Percentiles rank a stretch among this genome's conserved stretches.
phyloP scores from a whole-genome alignment of 2,797 vertebrate genomes.

The Smutsia gigantea region DNA sequence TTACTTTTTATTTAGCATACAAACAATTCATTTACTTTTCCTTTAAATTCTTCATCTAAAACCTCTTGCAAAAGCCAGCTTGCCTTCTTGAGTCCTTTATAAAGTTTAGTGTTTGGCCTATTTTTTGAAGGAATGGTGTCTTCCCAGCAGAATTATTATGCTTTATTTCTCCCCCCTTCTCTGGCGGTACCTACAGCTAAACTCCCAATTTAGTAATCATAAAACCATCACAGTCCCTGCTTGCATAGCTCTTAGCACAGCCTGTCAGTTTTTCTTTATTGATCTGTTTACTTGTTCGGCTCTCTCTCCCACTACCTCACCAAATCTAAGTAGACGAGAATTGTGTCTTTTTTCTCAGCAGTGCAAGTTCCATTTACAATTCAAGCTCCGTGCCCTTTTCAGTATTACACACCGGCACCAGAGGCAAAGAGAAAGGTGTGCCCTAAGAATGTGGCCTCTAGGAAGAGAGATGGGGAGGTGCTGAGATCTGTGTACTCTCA shows the following conservation, averaged over 20 bases:
- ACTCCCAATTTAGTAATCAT: not conserved
- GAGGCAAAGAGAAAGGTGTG: not conserved
- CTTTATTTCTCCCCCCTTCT: not conserved
- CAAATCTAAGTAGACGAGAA: not conserved
- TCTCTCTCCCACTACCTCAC: not conserved
- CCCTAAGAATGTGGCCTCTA: rapidly evolving
- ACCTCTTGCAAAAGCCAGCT: not conserved
- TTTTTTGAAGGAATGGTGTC: not conserved
- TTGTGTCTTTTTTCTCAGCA: not conserved
- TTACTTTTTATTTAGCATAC: not conserved
- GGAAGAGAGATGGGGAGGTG: not conserved
- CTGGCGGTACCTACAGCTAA: not conserved
- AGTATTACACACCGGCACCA: not conserved
- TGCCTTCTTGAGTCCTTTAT: not conserved
- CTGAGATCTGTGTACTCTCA: not conserved
- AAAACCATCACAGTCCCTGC: not conserved
- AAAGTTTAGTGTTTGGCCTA: not conserved
- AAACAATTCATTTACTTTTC: not conserved
- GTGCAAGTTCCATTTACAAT: not conserved
- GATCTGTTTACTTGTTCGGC: not conserved
- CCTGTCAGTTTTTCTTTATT: constrained; percentile 22
- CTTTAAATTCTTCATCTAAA: not conserved
- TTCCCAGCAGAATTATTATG: not conserved
- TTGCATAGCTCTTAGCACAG: not conserved
- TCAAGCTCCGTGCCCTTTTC: not conserved